Evolutionary conservation across 2,797 vertebrate species (phyloP), one percentile per base, ranked within the genome.

Genomic region (Trachurus trachurus): DNA sequence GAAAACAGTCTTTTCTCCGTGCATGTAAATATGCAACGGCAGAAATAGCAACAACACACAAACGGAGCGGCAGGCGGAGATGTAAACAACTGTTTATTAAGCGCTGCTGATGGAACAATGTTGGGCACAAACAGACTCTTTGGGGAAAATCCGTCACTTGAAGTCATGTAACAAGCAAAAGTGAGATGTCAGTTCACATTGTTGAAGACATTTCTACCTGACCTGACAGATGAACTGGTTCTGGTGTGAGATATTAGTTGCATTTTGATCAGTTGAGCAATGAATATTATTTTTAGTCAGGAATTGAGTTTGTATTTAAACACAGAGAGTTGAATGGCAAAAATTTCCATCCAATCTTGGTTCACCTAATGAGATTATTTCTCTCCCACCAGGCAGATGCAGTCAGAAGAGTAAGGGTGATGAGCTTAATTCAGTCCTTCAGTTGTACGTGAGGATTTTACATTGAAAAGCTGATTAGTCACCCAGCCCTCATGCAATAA

Each of bases 11-110:
- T 53, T 21, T 42, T 52, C 49, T 80, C n/a, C 47, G 49, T 62
- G 17, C 42, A 45, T 49, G 12, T 73, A 40, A 65, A 77, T 12
- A 49, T 0, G 5, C 2, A 52, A 54, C 56, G 52, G 40, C 66
- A 79, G 59, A 75, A 88, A 79, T 34, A 76, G 60, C 59, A 74
- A 34, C 61, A 56, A n/a, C 60, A 44, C 9, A 50, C 10, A 53
- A 39, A 74, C 3, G 12, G 71, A 45, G 37, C 61, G 16, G 42
- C 63, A 69, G 67, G 5, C 64, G 50, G 9, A 62, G 52, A 68
- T 75, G 68, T 62, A 81, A 88, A 90, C 64, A 57, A 39, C 12
- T 54, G 12, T 65, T 92, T 87, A 89, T 90, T 86, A 42, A 56
- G 62, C 68, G 60, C 56, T 74, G 62, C 76, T 31, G 40, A 85